Base-by-base conservation (phyloP, 2,113 vertebrate species). In the Ibidorhyncha struthersii region DNA sequence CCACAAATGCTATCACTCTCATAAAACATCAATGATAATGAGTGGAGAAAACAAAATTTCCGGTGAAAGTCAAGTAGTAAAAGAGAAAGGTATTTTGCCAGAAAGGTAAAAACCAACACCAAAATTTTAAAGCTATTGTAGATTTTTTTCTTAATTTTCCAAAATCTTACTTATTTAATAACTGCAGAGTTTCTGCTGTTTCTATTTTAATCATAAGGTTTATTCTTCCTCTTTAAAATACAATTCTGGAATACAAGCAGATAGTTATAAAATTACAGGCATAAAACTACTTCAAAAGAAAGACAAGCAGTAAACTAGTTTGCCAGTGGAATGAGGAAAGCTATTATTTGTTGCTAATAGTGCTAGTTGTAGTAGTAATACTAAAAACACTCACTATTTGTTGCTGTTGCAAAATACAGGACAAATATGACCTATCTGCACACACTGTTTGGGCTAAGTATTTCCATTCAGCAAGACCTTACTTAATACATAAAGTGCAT, bases 211-310 rank as follows among this genome's bases (percentile, higher is more conserved):
- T 63, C 7, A 65, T 84, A 86, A 86, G 92, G 86, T 96, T 96
- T 96, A 96, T 96, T 97, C 96, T 96, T 97, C 96, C 96, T 95
- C 96, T 95, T 94, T 78, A 83, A 89, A 95, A 89, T 77, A 93
- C 88, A 91, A 78, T 67, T 84, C 34, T 71, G 56, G 21, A 82
- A 79, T 40, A 86, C 66, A 95, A 85, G 94, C 65, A 76, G 10
- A 65, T 45, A 69, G 18, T 78, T 84, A 56, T 3, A 19, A 90
- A 90, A 78, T 88, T 56, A 89, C 2, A 20, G 52, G 72, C 40
- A 86, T 40, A 88, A 90, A 81, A 67, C 23, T 86, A 63, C 25
- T 95, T 89, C 55, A 83, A 86, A 86, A 86, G 53, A 91, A 59
- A 94, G 32, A 93, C 66, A 72, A 93, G 66, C 52, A 91, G 43